Conservation (phyloP, 2,888 invertebrate species). For the Melinaea marsaeus region DNA sequence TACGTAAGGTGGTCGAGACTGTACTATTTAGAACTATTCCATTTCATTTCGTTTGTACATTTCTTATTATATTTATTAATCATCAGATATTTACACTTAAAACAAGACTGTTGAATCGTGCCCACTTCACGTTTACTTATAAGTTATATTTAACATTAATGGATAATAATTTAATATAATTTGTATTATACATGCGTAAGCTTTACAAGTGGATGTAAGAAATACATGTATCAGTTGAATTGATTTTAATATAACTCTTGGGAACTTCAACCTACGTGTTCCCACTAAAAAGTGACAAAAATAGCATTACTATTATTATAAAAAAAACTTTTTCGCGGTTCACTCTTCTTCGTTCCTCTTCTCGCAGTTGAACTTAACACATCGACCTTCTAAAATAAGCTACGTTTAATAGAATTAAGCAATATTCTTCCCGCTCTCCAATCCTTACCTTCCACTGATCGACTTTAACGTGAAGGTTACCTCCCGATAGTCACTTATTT, state of each 20-base stretch:
- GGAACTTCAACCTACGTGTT: no score
- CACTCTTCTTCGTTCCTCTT: no score
- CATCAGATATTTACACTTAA: not conserved
- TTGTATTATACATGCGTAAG: constrained; percentile 4
- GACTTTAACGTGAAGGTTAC: constrained; percentile 40
- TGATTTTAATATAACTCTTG: constrained; percentile 1
- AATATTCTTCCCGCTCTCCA: constrained; percentile 13
- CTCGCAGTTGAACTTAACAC: constrained; percentile 28
- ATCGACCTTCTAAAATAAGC: constrained; percentile 51
- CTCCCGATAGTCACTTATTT: constrained; percentile 61
- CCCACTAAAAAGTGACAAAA: no score
- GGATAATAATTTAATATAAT: constrained; percentile 4
- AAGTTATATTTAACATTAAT: constrained; percentile 4
- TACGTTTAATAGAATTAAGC: constrained; percentile 52
- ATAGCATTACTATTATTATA: no score
- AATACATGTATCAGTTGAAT: not conserved
- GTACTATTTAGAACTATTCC: no score
- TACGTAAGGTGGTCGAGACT: no score
- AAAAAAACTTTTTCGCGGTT: no score
- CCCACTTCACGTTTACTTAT: constrained; percentile 1
- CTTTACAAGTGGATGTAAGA: not conserved
- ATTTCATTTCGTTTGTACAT: no score
- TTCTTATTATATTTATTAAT: not conserved
- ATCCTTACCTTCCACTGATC: constrained; percentile 8
- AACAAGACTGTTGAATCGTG: constrained; percentile 1